These are phyloP conservation scores for Mylabris sibirica DNA, from an alignment of 2,888 invertebrate genomes.

Conservation along the genomic window DNA sequence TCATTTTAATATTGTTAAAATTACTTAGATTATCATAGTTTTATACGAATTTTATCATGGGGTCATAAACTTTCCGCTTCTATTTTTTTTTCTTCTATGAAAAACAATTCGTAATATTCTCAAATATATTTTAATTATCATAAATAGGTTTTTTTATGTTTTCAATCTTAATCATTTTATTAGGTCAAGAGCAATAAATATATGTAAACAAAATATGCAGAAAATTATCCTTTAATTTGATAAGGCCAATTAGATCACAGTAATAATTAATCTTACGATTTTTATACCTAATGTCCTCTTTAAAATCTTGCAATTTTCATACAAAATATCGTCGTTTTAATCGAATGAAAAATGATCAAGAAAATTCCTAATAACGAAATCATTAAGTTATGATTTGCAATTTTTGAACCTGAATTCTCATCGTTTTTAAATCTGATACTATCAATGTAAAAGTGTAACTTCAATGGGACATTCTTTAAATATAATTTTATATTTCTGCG, in stretches of 20 bases:
- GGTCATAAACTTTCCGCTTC: neutral
- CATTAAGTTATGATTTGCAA: too few species aligned
- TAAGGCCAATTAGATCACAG: slow-evolving; percentile 1
- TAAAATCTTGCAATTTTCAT: neutral
- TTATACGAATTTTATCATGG: neutral
- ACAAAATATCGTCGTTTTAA: neutral
- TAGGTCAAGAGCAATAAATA: neutral
- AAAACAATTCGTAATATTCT: neutral
- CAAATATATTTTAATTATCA: neutral
- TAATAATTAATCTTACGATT: neutral
- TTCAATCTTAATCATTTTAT: neutral
- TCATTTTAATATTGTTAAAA: neutral
- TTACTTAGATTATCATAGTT: neutral
- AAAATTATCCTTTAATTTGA: neutral
- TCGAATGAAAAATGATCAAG: too few species aligned
- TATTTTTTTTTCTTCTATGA: neutral
- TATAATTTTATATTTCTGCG: neutral
- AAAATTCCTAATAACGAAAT: too few species aligned
- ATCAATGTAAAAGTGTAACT: neutral
- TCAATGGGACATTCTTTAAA: neutral
- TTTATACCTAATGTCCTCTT: neutral
- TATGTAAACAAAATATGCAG: neutral
- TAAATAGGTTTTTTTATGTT: neutral
- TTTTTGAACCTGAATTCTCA: too few species aligned
- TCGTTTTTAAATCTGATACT: neutral